Conservation (phyloP, 1,140 invertebrate species). For the Papilio aristodemus region DNA sequence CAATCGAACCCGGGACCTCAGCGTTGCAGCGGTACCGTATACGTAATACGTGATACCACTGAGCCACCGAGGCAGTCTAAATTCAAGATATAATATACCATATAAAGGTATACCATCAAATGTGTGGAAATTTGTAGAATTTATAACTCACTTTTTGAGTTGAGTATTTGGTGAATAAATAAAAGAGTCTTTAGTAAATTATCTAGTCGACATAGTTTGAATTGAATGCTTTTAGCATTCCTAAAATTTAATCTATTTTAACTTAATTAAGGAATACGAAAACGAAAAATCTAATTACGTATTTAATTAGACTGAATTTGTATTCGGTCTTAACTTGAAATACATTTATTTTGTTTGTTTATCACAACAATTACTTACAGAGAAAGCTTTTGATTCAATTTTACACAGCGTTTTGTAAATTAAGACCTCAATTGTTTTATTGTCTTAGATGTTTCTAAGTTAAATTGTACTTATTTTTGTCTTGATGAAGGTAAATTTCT, state of each 20-base stretch:
- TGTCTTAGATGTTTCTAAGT: slow-evolving; percentile 2
- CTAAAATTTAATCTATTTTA: neutral
- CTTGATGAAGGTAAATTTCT: neutral
- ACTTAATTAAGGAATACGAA: neutral
- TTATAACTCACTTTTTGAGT: no score
- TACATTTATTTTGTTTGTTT: slow-evolving; percentile 18
- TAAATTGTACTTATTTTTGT: slow-evolving; percentile 6
- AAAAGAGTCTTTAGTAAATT: no score
- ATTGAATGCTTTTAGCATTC: neutral
- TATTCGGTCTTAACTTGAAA: neutral
- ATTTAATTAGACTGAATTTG: slow-evolving; percentile 6
- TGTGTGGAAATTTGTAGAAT: no score
- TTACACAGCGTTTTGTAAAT: slow-evolving; percentile 19
- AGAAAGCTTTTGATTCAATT: slow-evolving; percentile 21
- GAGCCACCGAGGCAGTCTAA: no score
- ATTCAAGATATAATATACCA: no score
- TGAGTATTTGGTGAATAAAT: no score
- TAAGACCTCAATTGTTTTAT: slow-evolving; percentile 13
- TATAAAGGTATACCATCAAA: no score
- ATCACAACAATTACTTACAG: slow-evolving; percentile 17
- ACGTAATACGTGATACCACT: no score
- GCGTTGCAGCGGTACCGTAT: no score
- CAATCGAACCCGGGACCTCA: no score
- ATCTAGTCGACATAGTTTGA: neutral
- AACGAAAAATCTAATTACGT: neutral